phyloP scores from a whole-genome alignment of 1,140 invertebrate genomes.

The Meloidogyne floridensis region DNA sequence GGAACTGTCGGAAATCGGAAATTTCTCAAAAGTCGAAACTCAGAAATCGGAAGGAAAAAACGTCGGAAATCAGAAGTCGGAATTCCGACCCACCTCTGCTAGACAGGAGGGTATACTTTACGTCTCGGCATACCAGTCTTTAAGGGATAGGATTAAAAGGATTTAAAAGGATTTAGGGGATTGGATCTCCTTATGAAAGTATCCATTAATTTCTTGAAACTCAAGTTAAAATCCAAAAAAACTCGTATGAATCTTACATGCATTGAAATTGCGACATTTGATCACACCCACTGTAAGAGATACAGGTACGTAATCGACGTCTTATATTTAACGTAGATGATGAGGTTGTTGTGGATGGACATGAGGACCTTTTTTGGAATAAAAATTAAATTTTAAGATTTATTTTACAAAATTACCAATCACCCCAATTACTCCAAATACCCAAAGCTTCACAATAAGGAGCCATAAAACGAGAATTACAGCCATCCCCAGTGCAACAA shows the following conservation, averaged over 20 bases:
- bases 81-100: no score
- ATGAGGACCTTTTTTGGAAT: background rate
- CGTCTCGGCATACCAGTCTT: no score
- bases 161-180: no score
- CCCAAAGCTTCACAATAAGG: conserved; percentile 10
- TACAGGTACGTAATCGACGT: conserved; percentile 21
- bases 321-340: conserved; percentile 1
- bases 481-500: background rate
- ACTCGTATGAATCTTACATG: background rate
- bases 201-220: no score
- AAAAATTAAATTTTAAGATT: background rate
- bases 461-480: background rate
- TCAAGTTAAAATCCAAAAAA: no score
- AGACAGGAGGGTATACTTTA: no score
- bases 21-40: no score
- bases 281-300: background rate
- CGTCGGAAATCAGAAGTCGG: no score
- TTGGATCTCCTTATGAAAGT: no score
- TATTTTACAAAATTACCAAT: conserved; percentile 5
- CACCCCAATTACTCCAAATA: conserved; percentile 17
- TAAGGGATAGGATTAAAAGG: no score
- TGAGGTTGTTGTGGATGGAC: background rate
- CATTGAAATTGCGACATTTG: background rate
- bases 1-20: no score
- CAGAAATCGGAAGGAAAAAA: no score